Conservation (phyloP, 1,140 invertebrate species). For the Chlorops oryzae region DNA sequence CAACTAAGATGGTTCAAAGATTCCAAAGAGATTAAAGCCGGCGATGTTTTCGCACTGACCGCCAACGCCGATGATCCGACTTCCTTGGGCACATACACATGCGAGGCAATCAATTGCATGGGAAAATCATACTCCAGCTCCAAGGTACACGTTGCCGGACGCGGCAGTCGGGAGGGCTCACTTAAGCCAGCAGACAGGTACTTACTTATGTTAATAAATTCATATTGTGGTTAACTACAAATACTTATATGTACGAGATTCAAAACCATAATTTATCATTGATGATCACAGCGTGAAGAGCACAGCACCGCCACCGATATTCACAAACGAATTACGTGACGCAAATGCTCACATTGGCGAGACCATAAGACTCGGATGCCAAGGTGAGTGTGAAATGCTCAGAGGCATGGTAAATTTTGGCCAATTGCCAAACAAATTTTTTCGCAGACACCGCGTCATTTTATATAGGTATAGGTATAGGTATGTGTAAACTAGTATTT, state of each 20-base stretch:
- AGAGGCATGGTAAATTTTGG: slow-evolving; percentile 19
- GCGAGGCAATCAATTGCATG: slow-evolving; percentile 82
- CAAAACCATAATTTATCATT: neutral
- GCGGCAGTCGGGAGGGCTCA: slow-evolving; percentile 59
- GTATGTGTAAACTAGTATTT: no score
- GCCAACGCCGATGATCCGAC: slow-evolving; percentile 74
- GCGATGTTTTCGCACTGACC: slow-evolving; percentile 78
- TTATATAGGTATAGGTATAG: no score
- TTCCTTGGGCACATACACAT: slow-evolving; percentile 76
- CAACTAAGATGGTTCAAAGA: slow-evolving; percentile 78
- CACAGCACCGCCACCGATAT: slow-evolving; percentile 64
- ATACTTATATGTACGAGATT: no score
- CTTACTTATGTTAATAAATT: slow-evolving; percentile 25
- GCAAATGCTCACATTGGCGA: slow-evolving; percentile 71
- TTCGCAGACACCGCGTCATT: no score
- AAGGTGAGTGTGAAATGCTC: slow-evolving; percentile 53
- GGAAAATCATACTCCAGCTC: slow-evolving; percentile 74
- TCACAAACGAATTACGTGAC: slow-evolving; percentile 64
- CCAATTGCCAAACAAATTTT: slow-evolving; percentile 25
- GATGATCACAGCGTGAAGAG: slow-evolving; percentile 32
- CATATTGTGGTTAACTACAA: neutral
- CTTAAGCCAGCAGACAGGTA: slow-evolving; percentile 51
- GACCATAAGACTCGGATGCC: slow-evolving; percentile 61
- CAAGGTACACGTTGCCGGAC: slow-evolving; percentile 68
- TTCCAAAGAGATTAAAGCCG: slow-evolving; percentile 76